phyloP scores from a whole-genome alignment of 2,797 vertebrate genomes.

The Telmatherina bonti region DNA sequence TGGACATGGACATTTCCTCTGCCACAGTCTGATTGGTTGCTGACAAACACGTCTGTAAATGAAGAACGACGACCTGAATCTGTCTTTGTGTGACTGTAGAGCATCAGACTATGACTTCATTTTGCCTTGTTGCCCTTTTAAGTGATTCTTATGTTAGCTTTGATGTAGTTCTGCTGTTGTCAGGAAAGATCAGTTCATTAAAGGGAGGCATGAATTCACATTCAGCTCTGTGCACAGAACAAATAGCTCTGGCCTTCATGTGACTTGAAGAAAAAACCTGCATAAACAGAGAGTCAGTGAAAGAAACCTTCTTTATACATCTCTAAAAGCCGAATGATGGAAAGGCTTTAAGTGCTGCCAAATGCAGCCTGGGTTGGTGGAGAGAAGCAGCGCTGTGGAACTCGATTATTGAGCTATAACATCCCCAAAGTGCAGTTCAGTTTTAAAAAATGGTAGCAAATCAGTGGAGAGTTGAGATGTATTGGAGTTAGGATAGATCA shows the following conservation, averaged over 20 bases:
- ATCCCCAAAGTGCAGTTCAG: constrained; percentile 53
- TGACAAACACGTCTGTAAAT: no score
- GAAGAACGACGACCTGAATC: no score
- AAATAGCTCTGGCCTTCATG: constrained; percentile 36
- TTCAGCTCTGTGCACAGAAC: constrained; percentile 19
- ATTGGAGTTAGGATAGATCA: constrained; percentile 23
- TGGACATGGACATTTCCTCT: no score
- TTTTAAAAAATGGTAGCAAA: constrained; percentile 27
- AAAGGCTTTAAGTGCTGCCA: constrained; percentile 50
- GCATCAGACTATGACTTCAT: background rate
- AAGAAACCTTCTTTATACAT: constrained; percentile 30
- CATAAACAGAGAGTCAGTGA: constrained; percentile 16
- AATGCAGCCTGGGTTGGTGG: constrained; percentile 31
- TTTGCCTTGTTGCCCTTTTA: constrained; percentile 25
- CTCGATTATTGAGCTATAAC: constrained; percentile 28
- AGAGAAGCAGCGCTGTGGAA: constrained; percentile 1
- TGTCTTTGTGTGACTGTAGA: no score
- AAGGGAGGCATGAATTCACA: constrained; percentile 1
- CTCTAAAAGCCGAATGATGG: constrained; percentile 56
- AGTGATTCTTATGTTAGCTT: constrained; percentile 22
- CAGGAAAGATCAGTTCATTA: constrained; percentile 41
- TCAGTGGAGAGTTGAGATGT: constrained; percentile 24
- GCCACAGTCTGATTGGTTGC: no score
- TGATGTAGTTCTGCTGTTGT: constrained; percentile 26
- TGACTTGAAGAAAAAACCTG: background rate